Evolutionary conservation across 2,113 vertebrate species (phyloP), one percentile per base, ranked within the genome.

Genomic region (Cricetomys ansorgei): DNA sequence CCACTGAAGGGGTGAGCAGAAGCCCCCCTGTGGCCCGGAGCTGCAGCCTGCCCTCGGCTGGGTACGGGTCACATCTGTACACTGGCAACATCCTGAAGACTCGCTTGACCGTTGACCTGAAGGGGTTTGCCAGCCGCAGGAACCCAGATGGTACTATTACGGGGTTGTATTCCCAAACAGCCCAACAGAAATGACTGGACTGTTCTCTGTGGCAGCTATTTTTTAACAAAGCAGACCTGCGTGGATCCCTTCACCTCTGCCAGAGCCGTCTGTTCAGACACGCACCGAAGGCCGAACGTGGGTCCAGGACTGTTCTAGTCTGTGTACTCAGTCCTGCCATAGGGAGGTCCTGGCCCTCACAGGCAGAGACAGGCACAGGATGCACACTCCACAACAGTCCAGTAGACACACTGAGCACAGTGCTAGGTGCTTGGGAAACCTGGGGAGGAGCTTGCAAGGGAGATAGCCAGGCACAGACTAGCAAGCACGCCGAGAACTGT

Each of bases 371-470:
- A n/a, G 53, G 13, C 23, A 37, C 17, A 7, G 2, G 31, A 15
- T 1, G 15, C 5, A 59, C 0, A 0, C 53, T 43, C 62, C 67
- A 15, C 23, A 31, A 43, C 0, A 9, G 15, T 25, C 43, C 13
- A 1, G 15, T 29, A 73, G 75, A 34, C 2, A 1, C 5, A 0
- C 27, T 27, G 43, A 69, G 79, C 19, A 1, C 6, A 1, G 48
- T 16, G 29, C 76, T n/a, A 1, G 31, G 55, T 62, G 17, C 80
- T n/a, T 11, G 43, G 65, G 81, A 40, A 77, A 29, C 9, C 57
- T 1, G 3, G 31, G 34, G 34, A 17, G 57, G 57, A 62, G 2
- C 59, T 88, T 4, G 1, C 64, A n/a, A 59, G 8, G 70, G 50
- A 40, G 4, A 48, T 1, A 15, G 86, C 34, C 55, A 40, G 29